Base-by-base conservation (phyloP, 1,140 invertebrate genomes). In the fruit fly (Drosophila melanogaster) region DNA sequence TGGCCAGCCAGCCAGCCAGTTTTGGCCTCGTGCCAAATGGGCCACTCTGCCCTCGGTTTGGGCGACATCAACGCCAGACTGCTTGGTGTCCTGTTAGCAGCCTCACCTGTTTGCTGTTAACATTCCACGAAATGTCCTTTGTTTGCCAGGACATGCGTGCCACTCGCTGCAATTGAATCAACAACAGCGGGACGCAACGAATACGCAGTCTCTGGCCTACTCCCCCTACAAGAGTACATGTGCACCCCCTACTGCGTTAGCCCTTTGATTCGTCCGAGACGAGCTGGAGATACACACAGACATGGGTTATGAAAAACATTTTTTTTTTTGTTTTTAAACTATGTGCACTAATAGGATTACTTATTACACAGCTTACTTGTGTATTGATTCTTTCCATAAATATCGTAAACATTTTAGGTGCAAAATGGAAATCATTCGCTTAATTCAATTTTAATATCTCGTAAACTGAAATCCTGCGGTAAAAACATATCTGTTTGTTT, bases 81-180 rank as follows among this genome's bases (percentile, higher is more conserved):
- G 56, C 56, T 59, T 67, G 54, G 50, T 46, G 14, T 49, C 56
- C 71, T 67, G 54, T 43, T 46, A 40, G 72, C 30, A 8, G 8
- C 60, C 60, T 76, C 72, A 76, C 72, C 72, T 75, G 71, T 76
- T 76, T 67, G 73, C 46, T 75, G 61, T 76, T 58, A 54, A 49
- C 72, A 50, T 46, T 57, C 44, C 58, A 41, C 54, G 24, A 26
- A 30, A 33, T 15, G 33, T 61, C 70, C 71, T 62, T 69, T 26
- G 30, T 30, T 26, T 50, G 47, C 44, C 19, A 41, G 15, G 53
- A 12, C 46, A 59, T 65, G 60, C 53, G 61, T 77, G 73, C 38
- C 40, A 77, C 72, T 77, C 73, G 72, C 56, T 77, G 72, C 74
- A 69, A 59, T 57, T 60, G 38, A 77, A 60, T 77, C 64, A 69